phyloP scores from a whole-genome alignment of 2,113 vertebrate species.

The Notarius quadriscutis region DNA sequence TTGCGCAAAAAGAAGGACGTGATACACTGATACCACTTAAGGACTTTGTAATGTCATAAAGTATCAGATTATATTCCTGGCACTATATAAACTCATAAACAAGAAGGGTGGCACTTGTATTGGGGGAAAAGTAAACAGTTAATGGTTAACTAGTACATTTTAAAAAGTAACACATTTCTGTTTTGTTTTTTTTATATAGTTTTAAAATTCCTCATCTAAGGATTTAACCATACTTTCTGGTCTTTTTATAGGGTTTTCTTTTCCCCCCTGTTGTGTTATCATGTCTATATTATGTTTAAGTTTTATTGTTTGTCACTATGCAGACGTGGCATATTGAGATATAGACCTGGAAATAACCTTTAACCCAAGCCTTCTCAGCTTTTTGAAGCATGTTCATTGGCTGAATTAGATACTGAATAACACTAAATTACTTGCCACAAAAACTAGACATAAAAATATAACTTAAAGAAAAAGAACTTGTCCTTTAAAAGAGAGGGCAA shows the following conservation, averaged over 20 bases:
- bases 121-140: not conserved
- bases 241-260: not conserved
- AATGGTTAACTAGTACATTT: not conserved
- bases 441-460: not conserved
- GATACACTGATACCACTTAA: not conserved
- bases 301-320: not conserved
- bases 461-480: not conserved
- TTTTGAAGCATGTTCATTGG: not conserved
- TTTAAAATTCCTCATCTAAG: not conserved
- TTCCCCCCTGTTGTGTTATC: not conserved
- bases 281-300: not conserved
- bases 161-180: not conserved
- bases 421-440: not conserved
- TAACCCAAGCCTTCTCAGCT: not conserved
- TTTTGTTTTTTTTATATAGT: not conserved
- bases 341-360: not conserved
- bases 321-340: not conserved
- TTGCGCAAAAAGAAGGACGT: not conserved
- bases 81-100: not conserved
- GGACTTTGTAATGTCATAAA: constrained; percentile 28
- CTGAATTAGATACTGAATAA: not conserved
- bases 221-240: not conserved
- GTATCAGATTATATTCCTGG: not conserved
- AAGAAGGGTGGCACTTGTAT: not conserved
- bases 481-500: not conserved